Conservation (phyloP, 2,888 invertebrate genomes). For the Tanypteryx hageni region DNA sequence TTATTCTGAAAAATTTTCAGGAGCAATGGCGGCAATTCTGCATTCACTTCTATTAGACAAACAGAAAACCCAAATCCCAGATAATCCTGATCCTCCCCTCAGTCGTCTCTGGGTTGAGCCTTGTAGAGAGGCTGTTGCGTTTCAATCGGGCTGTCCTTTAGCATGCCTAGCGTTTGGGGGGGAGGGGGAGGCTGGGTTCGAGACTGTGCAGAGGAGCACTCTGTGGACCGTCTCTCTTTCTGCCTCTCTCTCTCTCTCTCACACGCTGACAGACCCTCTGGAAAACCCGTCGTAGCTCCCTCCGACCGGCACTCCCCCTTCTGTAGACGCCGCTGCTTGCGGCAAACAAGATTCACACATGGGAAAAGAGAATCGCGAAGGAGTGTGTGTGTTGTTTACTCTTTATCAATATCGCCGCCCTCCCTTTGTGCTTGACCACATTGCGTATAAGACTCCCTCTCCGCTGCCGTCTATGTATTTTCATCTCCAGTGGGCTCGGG, state of each 20-base stretch:
- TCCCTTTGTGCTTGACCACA: neutral
- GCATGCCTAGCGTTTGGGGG: neutral
- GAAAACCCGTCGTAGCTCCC: neutral
- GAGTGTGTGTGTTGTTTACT: neutral
- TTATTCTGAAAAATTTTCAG: too few relatives aligned
- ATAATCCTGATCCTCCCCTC: neutral
- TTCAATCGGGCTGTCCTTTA: conserved; percentile 32
- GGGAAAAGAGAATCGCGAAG: neutral
- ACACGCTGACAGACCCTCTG: conserved; percentile 14
- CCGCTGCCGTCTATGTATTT: neutral
- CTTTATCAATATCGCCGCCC: conserved; percentile 16
- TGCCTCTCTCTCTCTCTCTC: neutral
- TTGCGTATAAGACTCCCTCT: neutral
- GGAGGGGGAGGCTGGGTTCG: neutral
- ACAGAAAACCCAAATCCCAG: too few relatives aligned
- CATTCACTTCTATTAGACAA: too few relatives aligned
- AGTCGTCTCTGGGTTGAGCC: neutral
- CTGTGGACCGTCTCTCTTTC: neutral
- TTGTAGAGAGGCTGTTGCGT: conserved; percentile 13
- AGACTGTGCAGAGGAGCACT: neutral
- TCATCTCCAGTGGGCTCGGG: neutral
- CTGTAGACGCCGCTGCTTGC: neutral
- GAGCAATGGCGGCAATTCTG: too few relatives aligned
- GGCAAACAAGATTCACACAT: conserved; percentile 24
- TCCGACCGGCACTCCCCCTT: neutral